Percentiles rank a stretch among this genome's conserved stretches.
These are phyloP conservation scores for Campylorhamphus procurvoides DNA, from an alignment of 2,113 vertebrate genomes.

Conservation along the genomic window DNA sequence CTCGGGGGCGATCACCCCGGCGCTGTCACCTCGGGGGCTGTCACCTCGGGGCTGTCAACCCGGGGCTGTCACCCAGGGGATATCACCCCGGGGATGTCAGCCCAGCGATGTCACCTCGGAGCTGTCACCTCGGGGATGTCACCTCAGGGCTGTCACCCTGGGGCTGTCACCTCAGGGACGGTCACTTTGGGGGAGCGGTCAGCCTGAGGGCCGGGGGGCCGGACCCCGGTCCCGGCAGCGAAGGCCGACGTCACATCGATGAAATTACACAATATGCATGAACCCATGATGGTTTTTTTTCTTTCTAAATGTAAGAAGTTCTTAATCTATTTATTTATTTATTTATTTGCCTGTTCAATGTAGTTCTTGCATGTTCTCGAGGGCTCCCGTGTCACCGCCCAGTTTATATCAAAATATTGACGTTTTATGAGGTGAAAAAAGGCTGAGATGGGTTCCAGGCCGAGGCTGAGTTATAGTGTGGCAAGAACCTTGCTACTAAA, in stretches of 20 bases:
- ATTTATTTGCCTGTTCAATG: background rate
- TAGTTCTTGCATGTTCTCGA: background rate
- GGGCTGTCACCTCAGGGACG: no score
- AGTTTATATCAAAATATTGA: rapidly evolving
- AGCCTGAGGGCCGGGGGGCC: background rate
- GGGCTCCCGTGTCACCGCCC: background rate
- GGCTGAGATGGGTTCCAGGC: background rate
- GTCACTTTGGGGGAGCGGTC: background rate
- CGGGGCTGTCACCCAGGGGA: no score
- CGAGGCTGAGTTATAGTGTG: background rate
- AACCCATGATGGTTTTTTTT: background rate
- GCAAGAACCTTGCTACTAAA: background rate
- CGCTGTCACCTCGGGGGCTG: no score
- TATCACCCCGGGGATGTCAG: no score
- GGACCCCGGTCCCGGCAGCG: background rate
- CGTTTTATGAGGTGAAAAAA: background rate
- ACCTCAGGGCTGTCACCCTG: no score
- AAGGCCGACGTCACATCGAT: no score
- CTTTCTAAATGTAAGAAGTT: no score
- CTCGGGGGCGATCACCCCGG: no score
- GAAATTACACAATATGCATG: no score
- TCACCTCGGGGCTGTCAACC: no score
- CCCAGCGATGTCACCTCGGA: no score
- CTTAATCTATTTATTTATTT: background rate
- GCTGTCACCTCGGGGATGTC: background rate